Evolutionary conservation across 2,113 vertebrate genomes (phyloP).

Genomic region (Rhadina sibilatrix): DNA sequence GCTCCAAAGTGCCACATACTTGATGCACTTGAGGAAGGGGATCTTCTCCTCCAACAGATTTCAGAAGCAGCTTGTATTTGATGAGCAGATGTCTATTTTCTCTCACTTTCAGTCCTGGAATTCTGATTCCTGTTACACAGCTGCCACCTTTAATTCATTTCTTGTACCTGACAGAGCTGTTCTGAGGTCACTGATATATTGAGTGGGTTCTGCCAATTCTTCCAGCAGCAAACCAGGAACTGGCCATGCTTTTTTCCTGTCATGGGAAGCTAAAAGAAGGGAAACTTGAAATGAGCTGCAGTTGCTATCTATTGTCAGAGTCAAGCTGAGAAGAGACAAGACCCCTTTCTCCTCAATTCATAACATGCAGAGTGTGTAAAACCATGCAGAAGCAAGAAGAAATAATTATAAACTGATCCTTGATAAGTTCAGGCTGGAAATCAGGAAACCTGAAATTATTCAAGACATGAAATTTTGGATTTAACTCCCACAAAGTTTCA

Average conservation of each 20-base stretch:
- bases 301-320: not conserved
- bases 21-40: not conserved
- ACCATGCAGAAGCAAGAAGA: not conserved
- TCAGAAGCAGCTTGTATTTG: not conserved
- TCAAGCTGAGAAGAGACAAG: not conserved
- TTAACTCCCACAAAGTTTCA: not conserved
- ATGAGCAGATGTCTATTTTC: not conserved
- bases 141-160: not conserved
- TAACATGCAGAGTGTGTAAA: accelerated
- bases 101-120: not conserved
- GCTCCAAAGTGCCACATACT: not conserved
- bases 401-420: not conserved
- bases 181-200: not conserved
- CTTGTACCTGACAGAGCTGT: not conserved
- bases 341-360: not conserved
- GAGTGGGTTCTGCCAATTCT: not conserved
- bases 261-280: not conserved
- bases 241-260: not conserved
- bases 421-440: not conserved
- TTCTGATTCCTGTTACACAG: not conserved
- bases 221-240: not conserved
- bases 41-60: not conserved
- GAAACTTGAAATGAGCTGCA: not conserved
- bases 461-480: not conserved
- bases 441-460: not conserved